Base-by-base conservation (phyloP, 2,888 invertebrate species). In the Tortrix viridana region DNA sequence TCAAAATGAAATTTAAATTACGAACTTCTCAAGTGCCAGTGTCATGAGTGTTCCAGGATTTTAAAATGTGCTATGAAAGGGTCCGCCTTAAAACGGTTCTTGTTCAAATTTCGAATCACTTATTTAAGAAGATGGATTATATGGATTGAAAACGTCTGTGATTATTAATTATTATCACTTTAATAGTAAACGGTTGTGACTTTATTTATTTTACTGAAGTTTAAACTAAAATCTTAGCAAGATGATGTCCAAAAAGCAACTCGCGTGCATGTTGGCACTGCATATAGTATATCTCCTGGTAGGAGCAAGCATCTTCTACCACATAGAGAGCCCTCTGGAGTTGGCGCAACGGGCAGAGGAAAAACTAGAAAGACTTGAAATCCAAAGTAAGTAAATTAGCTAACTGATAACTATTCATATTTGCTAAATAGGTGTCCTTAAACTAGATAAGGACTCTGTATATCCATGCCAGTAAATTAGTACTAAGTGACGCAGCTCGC, bases 271-370 rank as follows among this genome's bases (percentile, higher is more conserved):
- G 88, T 92, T 96, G 72, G 93, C 95, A 72, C 93, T 96, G 73
- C 96, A 96, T 79, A 93, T 96, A 65, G 93, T 94, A 65, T 97
- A 97, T 80, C 88, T 97, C 70, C 88, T 97, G 74, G 93, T 97
- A 65, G 97, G 97, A 9, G 97, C 97, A n/a, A 95, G 95, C 68
- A 95, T 97, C 73, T 97, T 97, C 85, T 96, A 96, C 88, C 94
- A 95, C 77, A 95, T 97, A 73, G 97, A 97, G 88, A 95, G 95
- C 75, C 93, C 93, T 37, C 85, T 95, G 74, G 97, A 97, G 86
- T 84, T 93, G 54, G 88, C 93, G 67, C 91, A 93, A 68, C 92
- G 95, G 53, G 88, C 87, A 56, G 88, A 93, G 71, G 93, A 94
- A 61, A 93, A 93, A 73, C 84, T 92, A 71, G 94, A 95, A 84